Base-by-base conservation (phyloP, 2,888 invertebrate species). In the Eilema griseolum region DNA sequence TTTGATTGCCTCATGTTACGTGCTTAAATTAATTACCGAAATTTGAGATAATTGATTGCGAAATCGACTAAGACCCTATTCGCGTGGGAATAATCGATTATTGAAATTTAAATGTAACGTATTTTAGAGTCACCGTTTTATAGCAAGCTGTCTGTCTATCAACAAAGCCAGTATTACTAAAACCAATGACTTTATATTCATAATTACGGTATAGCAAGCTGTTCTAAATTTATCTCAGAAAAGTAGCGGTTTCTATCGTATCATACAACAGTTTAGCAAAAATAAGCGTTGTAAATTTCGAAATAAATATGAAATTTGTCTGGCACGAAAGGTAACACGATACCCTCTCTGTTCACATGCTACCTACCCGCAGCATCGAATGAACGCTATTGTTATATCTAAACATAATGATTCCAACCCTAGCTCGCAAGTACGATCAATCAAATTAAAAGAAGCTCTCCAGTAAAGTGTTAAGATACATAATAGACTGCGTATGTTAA, bases 1-100 rank as follows among this genome's bases (percentile, higher is more conserved):
- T 77, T 77, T 61, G 52, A 77, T 80, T 77, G 68, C 71, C 65
- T 69, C 75, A 75, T 46, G 56, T 61, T 71, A 72, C 64, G 41
- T 71, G 66, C 61, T 68, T 24, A 74, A 72, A 78, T 80, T 82
- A 80, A 75, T 79, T 76, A 67, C 68, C 68, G 33, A 71, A 74
- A 74, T 78, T 70, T 72, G n/a, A 65, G 28, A 67, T 76, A 68
- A 76, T 73, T 73, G 62, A 76, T 79, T 69, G 63, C 71, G 71
- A 73, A 70, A 61, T 67, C 57, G 14, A 57, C 20, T 71, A 60
- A 65, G 28, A 69, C 62, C 71, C 14, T 46, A 68, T 56, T 71
- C 62, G 31, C 41, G 37, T 67, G 63, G 33, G 59, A 72, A 71
- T 65, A 46, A 59, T 62, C 61, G 12, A 23, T 31, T 59, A 66